Evolutionary conservation across 1,140 invertebrate genomes (phyloP).

Genomic region (Drosophila parabipectinata): DNA sequence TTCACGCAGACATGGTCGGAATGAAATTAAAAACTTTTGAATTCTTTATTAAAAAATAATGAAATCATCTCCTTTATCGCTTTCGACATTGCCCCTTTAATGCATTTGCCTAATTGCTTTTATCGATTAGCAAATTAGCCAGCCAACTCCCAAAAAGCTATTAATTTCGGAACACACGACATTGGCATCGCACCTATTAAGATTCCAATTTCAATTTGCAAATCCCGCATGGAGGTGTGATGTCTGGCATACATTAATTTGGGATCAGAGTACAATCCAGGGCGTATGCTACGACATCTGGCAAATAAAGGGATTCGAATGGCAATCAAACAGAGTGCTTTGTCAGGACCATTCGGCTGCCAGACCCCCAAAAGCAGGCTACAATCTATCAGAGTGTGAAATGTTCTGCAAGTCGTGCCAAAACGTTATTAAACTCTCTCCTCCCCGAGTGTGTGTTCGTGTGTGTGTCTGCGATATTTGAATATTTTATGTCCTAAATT

Average conservation of each 20-base stretch:
- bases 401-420: slow-evolving; percentile 41
- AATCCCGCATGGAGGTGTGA: slow-evolving; percentile 3
- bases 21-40: not conserved
- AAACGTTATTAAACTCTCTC: slow-evolving; percentile 58
- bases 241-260: slow-evolving; percentile 28
- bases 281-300: slow-evolving; percentile 12
- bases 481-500: slow-evolving; percentile 57
- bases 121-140: slow-evolving; percentile 18
- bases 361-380: slow-evolving; percentile 13
- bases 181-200: slow-evolving; percentile 12
- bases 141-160: not conserved
- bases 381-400: slow-evolving; percentile 41
- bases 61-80: not conserved
- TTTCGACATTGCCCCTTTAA: too few species aligned
- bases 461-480: slow-evolving; percentile 34
- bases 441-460: not conserved
- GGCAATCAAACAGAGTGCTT: slow-evolving; percentile 43
- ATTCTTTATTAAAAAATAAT: not conserved
- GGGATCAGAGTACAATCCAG: slow-evolving; percentile 2
- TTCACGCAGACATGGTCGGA: not conserved
- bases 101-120: slow-evolving; percentile 7
- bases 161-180: slow-evolving; percentile 5
- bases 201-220: slow-evolving; percentile 28
- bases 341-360: slow-evolving; percentile 7
- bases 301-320: slow-evolving; percentile 4